phyloP scores from a whole-genome alignment of 2,113 vertebrate species.

The Felis chaus region DNA sequence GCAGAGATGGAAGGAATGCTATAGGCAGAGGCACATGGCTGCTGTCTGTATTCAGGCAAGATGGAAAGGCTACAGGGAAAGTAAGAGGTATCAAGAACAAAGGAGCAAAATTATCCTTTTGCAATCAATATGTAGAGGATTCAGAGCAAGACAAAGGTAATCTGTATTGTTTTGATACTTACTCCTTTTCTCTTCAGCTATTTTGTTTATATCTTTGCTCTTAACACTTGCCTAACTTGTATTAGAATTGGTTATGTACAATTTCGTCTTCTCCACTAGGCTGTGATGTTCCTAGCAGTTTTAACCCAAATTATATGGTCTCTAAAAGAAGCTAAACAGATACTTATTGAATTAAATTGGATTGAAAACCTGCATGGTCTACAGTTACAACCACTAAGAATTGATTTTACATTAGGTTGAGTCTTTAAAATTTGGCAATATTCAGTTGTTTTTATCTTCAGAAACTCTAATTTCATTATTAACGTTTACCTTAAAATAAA shows the following conservation, averaged over 20 bases:
- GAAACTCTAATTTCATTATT: slow-evolving; percentile 47
- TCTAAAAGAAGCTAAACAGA: slow-evolving; percentile 31
- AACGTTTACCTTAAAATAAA: slow-evolving; percentile 28
- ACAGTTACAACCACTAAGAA: not conserved
- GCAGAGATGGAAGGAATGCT: slow-evolving; percentile 88
- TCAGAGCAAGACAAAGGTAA: slow-evolving; percentile 91
- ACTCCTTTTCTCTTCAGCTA: not conserved
- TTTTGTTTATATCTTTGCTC: slow-evolving; percentile 15
- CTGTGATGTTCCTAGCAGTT: not conserved
- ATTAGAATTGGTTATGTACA: not conserved
- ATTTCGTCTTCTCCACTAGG: slow-evolving; percentile 21
- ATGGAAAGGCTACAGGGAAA: slow-evolving; percentile 89
- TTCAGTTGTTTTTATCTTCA: slow-evolving; percentile 16
- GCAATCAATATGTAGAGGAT: slow-evolving; percentile 89
- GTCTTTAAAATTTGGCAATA: slow-evolving; percentile 13
- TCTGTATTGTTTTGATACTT: slow-evolving; percentile 6
- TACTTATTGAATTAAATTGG: slow-evolving; percentile 44
- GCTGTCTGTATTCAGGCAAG: slow-evolving; percentile 91
- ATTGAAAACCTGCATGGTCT: not conserved
- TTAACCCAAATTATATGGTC: not conserved
- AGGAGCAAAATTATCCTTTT: slow-evolving; percentile 84
- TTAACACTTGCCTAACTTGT: slow-evolving; percentile 24
- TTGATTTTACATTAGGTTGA: slow-evolving; percentile 22
- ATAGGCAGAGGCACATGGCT: slow-evolving; percentile 80
- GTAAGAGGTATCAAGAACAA: slow-evolving; percentile 81